These are phyloP conservation scores for Gymnosoma rotundatum DNA, from an alignment of 2,888 invertebrate species.

Conservation along the genomic window DNA sequence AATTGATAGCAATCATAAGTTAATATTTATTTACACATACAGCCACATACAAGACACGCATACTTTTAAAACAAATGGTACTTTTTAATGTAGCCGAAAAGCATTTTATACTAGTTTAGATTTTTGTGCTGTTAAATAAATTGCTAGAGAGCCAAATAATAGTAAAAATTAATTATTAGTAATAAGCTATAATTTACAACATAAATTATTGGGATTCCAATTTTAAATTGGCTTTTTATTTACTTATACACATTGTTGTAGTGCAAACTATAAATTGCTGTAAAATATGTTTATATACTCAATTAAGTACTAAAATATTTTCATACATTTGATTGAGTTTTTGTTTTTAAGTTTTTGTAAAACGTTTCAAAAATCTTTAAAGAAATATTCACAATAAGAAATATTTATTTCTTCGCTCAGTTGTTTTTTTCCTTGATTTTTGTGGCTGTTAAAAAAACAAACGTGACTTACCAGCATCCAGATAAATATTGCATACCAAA, in stretches of 20 bases:
- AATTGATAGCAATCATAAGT: conserved; percentile 65
- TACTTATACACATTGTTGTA: neutral
- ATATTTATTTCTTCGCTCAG: conserved; percentile 57
- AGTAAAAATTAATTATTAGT: conserved; percentile 29
- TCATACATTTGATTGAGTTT: conserved; percentile 40
- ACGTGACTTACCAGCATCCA: conserved; percentile 81
- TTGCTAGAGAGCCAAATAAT: conserved; percentile 4
- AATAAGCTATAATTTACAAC: conserved; percentile 28
- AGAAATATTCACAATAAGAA: conserved; percentile 62
- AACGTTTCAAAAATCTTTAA: conserved; percentile 63
- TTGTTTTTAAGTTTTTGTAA: conserved; percentile 28
- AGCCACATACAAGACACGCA: neutral
- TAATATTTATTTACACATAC: conserved; percentile 29
- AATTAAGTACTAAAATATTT: conserved; percentile 8
- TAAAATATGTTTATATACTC: neutral
- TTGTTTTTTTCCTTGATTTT: conserved; percentile 27
- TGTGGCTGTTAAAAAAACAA: conserved; percentile 71
- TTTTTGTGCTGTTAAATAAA: conserved; percentile 15
- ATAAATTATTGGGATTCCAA: conserved; percentile 34
- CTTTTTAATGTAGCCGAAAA: no score
- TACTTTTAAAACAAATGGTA: neutral
- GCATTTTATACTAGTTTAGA: neutral
- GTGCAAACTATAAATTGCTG: neutral
- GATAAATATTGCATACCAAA: conserved; percentile 76
- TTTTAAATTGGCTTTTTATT: conserved; percentile 18